Percentiles rank a stretch among this genome's conserved stretches.
These are phyloP conservation scores for Rhynchotus rufescens DNA, from an alignment of 2,797 vertebrate genomes.

Conservation along the genomic window DNA sequence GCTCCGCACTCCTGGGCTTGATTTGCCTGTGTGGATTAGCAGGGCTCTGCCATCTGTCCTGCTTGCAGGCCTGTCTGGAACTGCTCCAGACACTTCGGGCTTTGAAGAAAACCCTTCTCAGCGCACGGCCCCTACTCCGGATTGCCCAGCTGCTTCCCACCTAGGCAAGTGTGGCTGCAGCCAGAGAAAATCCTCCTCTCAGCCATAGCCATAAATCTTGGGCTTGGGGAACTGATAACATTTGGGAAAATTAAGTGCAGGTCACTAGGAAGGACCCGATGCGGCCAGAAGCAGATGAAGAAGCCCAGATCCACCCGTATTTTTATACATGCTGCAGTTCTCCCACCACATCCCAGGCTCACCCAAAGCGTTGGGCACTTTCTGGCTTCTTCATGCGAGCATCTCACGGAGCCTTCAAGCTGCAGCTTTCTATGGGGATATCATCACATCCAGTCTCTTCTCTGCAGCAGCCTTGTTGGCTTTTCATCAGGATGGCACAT, in stretches of 20 bases:
- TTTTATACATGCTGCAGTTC: fast-evolving
- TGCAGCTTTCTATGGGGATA: not conserved
- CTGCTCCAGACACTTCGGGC: not conserved
- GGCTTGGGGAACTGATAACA: not conserved
- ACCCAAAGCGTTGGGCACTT: fast-evolving
- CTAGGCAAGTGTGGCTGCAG: fast-evolving
- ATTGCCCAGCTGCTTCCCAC: constrained; percentile 10
- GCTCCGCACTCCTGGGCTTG: not conserved
- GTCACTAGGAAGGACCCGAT: not conserved
- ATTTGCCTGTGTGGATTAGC: not conserved
- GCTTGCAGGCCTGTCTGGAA: constrained; percentile 9
- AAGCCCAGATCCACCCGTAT: not conserved
- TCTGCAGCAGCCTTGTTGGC: not conserved
- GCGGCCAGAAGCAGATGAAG: not conserved
- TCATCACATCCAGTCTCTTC: not conserved
- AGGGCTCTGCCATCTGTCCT: constrained; percentile 50
- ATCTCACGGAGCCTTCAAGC: fast-evolving
- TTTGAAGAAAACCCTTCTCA: constrained; percentile 29
- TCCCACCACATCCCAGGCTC: not conserved
- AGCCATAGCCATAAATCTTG: not conserved
- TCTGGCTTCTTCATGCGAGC: not conserved
- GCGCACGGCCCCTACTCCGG: fast-evolving
- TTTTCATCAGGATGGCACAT: fast-evolving
- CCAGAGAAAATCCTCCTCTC: not conserved
- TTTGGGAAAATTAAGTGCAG: not conserved